A percentile compares a stretch with the other conserved stretches of the same genome.
Evolutionary conservation across 2,888 invertebrate genomes (phyloP).

Genomic region (Rhopalosiphum nymphaeae): DNA sequence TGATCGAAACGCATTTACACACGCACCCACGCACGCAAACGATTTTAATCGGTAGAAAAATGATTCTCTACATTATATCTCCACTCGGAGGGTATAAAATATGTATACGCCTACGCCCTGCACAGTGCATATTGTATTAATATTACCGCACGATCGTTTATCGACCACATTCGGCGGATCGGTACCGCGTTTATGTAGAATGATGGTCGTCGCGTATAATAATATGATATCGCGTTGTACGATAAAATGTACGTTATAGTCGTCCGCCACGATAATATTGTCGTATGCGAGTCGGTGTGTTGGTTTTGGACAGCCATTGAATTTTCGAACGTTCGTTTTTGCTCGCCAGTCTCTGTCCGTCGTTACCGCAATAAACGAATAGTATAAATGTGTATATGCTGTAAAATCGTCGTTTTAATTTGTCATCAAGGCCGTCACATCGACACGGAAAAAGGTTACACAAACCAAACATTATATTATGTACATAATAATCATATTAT

Average conservation of each 20-base stretch:
- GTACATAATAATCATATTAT: not conserved
- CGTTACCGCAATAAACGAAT: not conserved
- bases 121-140: not conserved
- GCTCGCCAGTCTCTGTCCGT: not conserved
- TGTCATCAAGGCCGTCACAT: not conserved
- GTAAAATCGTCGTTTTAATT: not conserved
- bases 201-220: not conserved
- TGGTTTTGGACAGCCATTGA: not conserved
- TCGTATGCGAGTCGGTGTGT: not conserved
- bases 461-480: not conserved
- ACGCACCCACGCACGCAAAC: not conserved
- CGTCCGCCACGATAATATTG: not conserved
- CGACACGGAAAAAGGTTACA: not conserved
- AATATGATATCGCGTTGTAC: not conserved
- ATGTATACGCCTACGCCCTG: not conserved
- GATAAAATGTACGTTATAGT: not conserved
- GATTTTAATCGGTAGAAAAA: not conserved
- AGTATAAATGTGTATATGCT: not conserved
- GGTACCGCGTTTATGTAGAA: not conserved
- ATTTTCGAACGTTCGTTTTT: not conserved
- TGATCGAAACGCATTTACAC: conserved; percentile 44
- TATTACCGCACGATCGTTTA: not conserved
- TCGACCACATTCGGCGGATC: not conserved
- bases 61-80: not conserved
- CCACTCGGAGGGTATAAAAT: not conserved